phyloP scores from a whole-genome alignment of 1,140 invertebrate species.

The Heliothis virescens region DNA sequence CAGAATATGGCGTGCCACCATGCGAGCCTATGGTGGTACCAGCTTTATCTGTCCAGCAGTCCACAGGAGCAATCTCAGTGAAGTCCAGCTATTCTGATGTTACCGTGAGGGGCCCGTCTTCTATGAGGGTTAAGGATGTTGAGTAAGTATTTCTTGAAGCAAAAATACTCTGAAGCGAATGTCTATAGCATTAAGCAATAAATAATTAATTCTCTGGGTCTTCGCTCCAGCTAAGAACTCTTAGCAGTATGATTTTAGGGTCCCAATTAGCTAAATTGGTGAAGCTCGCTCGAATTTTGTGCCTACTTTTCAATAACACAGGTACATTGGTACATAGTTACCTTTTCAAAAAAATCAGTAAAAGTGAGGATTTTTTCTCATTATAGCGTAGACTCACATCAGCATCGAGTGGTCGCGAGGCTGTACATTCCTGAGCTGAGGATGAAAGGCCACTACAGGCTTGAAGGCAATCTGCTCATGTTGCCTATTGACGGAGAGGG shows the following conservation, averaged over 20 bases:
- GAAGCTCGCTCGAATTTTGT: too few species aligned
- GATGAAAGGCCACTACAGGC: conserved; percentile 82
- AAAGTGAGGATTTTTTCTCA: neutral
- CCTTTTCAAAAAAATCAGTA: too few species aligned
- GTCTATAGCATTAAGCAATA: too few species aligned
- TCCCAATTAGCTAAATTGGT: too few species aligned
- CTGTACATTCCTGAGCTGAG: conserved; percentile 79
- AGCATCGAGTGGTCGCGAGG: conserved; percentile 71
- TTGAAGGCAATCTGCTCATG: conserved; percentile 82
- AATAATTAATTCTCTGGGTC: too few species aligned
- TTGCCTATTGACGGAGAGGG: conserved; percentile 80
- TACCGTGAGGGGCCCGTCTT: conserved; percentile 87
- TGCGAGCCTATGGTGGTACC: conserved; percentile 89
- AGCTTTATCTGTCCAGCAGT: conserved; percentile 87
- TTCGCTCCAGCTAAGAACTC: too few species aligned
- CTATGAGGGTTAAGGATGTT: conserved; percentile 87
- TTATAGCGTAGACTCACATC: conserved; percentile 73
- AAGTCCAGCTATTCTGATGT: conserved; percentile 88
- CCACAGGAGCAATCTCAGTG: conserved; percentile 87
- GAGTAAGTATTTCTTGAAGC: conserved; percentile 81
- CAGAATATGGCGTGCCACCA: conserved; percentile 87
- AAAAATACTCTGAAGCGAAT: too few species aligned
- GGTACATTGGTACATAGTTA: neutral
- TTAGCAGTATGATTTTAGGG: too few species aligned
- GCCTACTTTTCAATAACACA: neutral